Percentiles rank a stretch among this genome's conserved stretches.
phyloP scores from a whole-genome alignment of 2,888 invertebrate genomes.

The Osmoderma eremita region DNA sequence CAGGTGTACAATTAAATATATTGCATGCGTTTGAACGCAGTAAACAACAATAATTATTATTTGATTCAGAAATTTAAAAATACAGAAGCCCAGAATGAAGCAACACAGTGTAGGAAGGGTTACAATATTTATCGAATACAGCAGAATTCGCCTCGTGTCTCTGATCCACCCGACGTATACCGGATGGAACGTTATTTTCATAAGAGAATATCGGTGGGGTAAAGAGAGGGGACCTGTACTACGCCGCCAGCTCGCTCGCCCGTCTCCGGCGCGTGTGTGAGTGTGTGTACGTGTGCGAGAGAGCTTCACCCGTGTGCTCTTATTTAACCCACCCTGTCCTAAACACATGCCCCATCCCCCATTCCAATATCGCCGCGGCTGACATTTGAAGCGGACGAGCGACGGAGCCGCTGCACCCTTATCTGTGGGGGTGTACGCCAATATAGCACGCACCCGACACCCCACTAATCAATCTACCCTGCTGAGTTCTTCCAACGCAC shows the following conservation, averaged over 20 bases:
- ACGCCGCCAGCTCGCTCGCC: constrained; percentile 1
- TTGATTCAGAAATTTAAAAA: constrained; percentile 17
- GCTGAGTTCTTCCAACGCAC: constrained; percentile 51
- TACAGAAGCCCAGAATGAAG: constrained; percentile 5
- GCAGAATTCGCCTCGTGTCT: constrained; percentile 16
- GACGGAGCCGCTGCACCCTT: constrained; percentile 54
- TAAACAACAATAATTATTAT: too few relatives aligned
- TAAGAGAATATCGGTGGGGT: constrained; percentile 34
- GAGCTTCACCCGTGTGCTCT: constrained; percentile 37
- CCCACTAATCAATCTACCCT: constrained; percentile 62
- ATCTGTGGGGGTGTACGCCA: constrained; percentile 57
- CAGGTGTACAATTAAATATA: too few relatives aligned
- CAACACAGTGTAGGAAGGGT: constrained; percentile 7
- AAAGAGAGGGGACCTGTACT: constrained; percentile 4
- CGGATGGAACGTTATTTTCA: constrained; percentile 34
- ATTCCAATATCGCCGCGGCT: constrained; percentile 53
- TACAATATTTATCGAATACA: constrained; percentile 23
- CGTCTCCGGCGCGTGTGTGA: constrained; percentile 12
- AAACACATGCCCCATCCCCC: constrained; percentile 51
- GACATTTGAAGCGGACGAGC: constrained; percentile 54
- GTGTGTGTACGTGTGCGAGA: constrained; percentile 27
- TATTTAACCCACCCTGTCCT: constrained; percentile 48
- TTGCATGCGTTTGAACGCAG: too few relatives aligned
- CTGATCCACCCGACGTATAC: constrained; percentile 21
- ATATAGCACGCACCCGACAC: constrained; percentile 59